Conservation (phyloP, 2,113 vertebrate genomes). For the Bombycilla garrulus region DNA sequence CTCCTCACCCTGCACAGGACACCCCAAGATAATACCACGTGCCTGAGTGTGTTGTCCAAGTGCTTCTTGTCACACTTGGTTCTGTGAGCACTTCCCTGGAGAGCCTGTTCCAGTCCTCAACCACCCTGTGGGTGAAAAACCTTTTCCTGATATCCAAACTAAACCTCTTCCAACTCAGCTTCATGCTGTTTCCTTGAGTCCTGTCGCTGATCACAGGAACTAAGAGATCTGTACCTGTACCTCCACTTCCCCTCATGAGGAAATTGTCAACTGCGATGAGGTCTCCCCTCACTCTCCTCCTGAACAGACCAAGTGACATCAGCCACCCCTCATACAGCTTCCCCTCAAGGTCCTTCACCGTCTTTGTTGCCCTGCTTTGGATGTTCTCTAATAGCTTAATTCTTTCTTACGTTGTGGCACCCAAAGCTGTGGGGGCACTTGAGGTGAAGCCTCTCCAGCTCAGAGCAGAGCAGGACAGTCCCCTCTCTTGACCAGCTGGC, state of each 20-base stretch:
- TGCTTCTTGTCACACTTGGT: not conserved
- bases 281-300: not conserved
- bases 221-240: not conserved
- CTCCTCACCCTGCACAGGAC: not conserved
- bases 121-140: not conserved
- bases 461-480: not conserved
- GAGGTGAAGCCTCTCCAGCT: fast-evolving
- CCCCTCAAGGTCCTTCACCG: not conserved
- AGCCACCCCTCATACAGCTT: fast-evolving
- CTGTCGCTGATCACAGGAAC: not conserved
- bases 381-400: not conserved
- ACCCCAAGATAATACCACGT: too few species aligned
- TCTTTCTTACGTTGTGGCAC: not conserved
- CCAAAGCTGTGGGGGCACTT: fast-evolving
- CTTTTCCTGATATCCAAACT: not conserved
- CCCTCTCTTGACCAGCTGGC: fast-evolving
- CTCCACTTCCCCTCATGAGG: fast-evolving
- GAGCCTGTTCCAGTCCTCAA: not conserved
- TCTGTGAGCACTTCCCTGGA: not conserved
- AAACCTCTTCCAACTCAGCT: not conserved
- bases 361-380: not conserved
- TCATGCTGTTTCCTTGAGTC: not conserved
- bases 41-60: not conserved
- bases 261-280: fast-evolving
- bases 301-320: not conserved